Base-by-base conservation (phyloP, 2,113 vertebrate species). In the Pseudolaguvia tuberculata region DNA sequence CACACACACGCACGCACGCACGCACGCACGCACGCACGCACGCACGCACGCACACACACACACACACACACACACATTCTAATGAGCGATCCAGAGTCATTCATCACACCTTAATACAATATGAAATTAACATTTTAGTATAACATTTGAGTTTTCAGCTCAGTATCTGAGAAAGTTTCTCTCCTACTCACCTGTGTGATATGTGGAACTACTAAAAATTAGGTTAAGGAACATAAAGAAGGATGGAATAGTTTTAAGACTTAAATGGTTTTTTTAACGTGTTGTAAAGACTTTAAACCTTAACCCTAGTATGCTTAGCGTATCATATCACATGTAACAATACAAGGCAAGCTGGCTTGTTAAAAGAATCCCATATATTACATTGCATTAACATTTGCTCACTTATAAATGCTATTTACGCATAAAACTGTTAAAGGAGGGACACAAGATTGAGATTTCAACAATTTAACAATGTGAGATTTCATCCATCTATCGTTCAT, bases 21-120 rank as follows among this genome's bases (percentile, higher is more conserved):
- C n/a, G n/a, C n/a, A n/a, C n/a, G n/a, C n/a, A n/a, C n/a, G n/a
- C n/a, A n/a, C n/a, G n/a, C n/a, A n/a, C n/a, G n/a, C n/a, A n/a
- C n/a, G n/a, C n/a, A n/a, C n/a, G n/a, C n/a, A n/a, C n/a, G n/a
- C n/a, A n/a, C n/a, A n/a, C n/a, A n/a, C n/a, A n/a, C n/a, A n/a
- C n/a, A n/a, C 62, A 67, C 39, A 31, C 69, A 51, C 47, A 58
- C 25, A 69, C 66, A 69, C 67, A 47, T 29, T 65, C 62, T 75
- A 53, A 75, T 67, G 62, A 75, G 59, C n/a, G 23, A 15, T 57
- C 15, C 72, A 15, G 31, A 55, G 6, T 29, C 62, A 67, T 75
- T n/a, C 6, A 51, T 56, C 51, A 75, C 35, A 56, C 62, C 62
- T 48, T 15, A 65, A 45, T n/a, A 52, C 51, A 21, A 61, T 50